A percentile compares a stretch with the other conserved stretches of the same genome.
phyloP scores from a whole-genome alignment of 2,888 invertebrate species.

The Cosmia trapezina region DNA sequence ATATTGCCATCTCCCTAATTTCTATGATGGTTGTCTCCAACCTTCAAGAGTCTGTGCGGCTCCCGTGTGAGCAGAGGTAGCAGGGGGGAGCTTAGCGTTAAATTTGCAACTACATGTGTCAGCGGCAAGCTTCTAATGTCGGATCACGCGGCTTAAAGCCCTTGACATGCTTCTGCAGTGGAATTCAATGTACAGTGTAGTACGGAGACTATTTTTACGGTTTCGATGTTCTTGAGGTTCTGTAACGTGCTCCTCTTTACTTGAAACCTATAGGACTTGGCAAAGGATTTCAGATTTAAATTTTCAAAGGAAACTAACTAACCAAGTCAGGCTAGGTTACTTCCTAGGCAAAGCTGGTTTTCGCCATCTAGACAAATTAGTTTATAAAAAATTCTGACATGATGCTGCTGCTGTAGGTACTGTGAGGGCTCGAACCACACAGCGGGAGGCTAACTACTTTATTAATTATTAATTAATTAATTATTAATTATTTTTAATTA shows the following conservation, averaged over 20 bases:
- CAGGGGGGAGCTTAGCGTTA: conserved; percentile 33
- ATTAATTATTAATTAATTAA: too few relatives aligned
- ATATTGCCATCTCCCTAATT: not conserved
- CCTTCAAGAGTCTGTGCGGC: conserved; percentile 21
- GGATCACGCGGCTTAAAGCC: too few relatives aligned
- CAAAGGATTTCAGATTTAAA: not conserved
- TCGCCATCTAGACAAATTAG: too few relatives aligned
- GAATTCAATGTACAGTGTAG: not conserved
- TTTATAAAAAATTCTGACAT: not conserved
- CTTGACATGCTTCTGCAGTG: not conserved
- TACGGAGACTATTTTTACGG: not conserved
- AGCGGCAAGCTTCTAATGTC: conserved; percentile 16
- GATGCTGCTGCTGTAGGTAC: not conserved
- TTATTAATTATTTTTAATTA: too few relatives aligned
- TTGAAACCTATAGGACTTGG: too few relatives aligned
- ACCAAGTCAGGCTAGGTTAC: not conserved
- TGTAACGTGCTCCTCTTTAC: not conserved
- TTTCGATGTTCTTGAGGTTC: too few relatives aligned
- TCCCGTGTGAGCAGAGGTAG: conserved; percentile 26
- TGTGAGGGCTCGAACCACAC: too few relatives aligned
- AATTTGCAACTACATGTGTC: conserved; percentile 39
- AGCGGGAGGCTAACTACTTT: too few relatives aligned
- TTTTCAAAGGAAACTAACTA: too few relatives aligned
- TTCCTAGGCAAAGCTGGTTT: not conserved
- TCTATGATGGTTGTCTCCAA: conserved; percentile 10